Percentiles rank a stretch among this genome's conserved stretches.
phyloP scores from a whole-genome alignment of 2,797 vertebrate genomes.

The Thripadectes ignobilis region DNA sequence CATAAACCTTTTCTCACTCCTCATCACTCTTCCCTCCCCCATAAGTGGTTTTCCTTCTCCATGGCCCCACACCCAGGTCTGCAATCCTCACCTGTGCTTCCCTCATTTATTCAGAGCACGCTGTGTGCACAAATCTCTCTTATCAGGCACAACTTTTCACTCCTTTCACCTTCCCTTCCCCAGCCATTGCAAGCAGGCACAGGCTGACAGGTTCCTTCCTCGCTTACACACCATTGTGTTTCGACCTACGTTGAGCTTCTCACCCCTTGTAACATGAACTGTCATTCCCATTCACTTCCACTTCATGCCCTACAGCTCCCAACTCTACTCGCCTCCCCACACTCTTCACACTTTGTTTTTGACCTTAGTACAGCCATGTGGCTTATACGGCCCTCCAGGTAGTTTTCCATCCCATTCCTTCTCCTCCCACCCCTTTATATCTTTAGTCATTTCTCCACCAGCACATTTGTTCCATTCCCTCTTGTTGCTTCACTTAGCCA shows the following conservation, averaged over 20 bases:
- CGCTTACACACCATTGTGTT: background rate
- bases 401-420: background rate
- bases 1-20: background rate
- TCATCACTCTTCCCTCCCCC: background rate
- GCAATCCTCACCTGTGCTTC: background rate
- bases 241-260: background rate
- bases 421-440: background rate
- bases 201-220: background rate
- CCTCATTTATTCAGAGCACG: background rate
- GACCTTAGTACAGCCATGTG: background rate
- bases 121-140: background rate
- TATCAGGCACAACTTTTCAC: background rate
- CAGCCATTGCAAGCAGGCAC: background rate
- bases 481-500: background rate
- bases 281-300: background rate
- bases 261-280: background rate
- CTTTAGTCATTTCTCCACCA: background rate
- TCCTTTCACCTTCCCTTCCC: background rate
- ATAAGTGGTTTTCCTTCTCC: background rate
- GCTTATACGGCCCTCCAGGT: background rate
- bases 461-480: background rate
- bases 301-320: background rate
- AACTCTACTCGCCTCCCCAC: background rate
- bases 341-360: slow-evolving; percentile 15
- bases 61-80: background rate